Evolutionary conservation across 1,140 invertebrate genomes (phyloP).

Genomic region (Lepidurus couesii): DNA sequence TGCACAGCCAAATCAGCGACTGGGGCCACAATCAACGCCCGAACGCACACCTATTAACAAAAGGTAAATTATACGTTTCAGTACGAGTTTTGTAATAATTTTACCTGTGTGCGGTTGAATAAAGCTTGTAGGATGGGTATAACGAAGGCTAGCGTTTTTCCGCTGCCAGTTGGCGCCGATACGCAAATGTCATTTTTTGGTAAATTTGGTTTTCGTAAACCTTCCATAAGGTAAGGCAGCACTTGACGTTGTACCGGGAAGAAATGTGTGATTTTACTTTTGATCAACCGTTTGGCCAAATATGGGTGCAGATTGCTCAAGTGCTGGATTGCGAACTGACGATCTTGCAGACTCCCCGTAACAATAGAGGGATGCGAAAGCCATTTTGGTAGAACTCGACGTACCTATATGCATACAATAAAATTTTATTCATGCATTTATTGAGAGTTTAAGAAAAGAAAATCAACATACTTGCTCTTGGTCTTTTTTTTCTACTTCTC

Average conservation of each 20-base stretch:
- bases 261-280: slow-evolving; percentile 67
- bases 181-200: slow-evolving; percentile 83
- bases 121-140: slow-evolving; percentile 78
- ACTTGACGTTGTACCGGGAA: slow-evolving; percentile 82
- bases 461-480: slow-evolving; percentile 35
- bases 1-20: slow-evolving; percentile 86
- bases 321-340: slow-evolving; percentile 54
- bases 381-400: slow-evolving; percentile 78
- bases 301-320: slow-evolving; percentile 55
- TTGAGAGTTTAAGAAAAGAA: not conserved
- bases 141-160: slow-evolving; percentile 92
- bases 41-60: slow-evolving; percentile 48
- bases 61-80: not conserved
- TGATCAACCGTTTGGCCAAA: slow-evolving; percentile 58
- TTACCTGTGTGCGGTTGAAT: not conserved
- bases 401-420: slow-evolving; percentile 47
- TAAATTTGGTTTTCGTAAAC: slow-evolving; percentile 55
- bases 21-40: slow-evolving; percentile 82
- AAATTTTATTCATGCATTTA: not conserved
- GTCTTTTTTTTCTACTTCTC: slow-evolving; percentile 40
- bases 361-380: slow-evolving; percentile 71
- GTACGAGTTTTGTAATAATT: not conserved
- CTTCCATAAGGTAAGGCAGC: slow-evolving; percentile 70
- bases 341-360: slow-evolving; percentile 59
- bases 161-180: slow-evolving; percentile 94